Base-by-base conservation (phyloP, 2,888 invertebrate species). In the Toxonevra muliebris region DNA sequence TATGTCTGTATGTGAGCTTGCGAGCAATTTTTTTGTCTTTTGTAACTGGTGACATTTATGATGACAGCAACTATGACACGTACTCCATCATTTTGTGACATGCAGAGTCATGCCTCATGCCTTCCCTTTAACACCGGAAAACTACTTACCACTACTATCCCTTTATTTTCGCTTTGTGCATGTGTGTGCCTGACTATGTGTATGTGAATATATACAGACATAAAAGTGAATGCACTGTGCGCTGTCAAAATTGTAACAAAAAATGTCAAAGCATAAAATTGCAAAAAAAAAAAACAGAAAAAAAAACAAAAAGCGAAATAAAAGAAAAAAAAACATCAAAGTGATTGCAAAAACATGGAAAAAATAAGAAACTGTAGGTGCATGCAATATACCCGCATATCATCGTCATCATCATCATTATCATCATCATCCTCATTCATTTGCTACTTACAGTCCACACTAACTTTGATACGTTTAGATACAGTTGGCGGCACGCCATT, bases 401-500 rank as follows among this genome's bases (percentile, higher is more conserved):
- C 20, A 58, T 58, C 41, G 8, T 19, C 40, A 13, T 58, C n/a
- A n/a, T n/a, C 54, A 8, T 57, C 40, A 30, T 12, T 41, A 13
- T 17, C 57, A 41, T 57, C 41, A 42, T 19, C 20, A 58, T 58
- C 41, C n/a, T 19, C 40, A 13, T 58, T 58, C 19, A 55, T 17
- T 61, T 43, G 57, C 72, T 87, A 93, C 95, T 95, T 87, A 96
- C 95, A 96, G 86, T 96, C 95, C 67, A 96, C 95, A 88, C 94
- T 94, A 82, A 96, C 93, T 91, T 94, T 94, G 81, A 96, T 95
- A 82, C 94, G 89, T 86, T 96, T 96, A 84, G 95, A 95, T 75
- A 95, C 95, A 52, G 93, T 92, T 12, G 96, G 95, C 3, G 95
- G 95, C 43, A 96, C 93, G n/a, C 94, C 93, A 81, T 96, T 96